Conservation (phyloP, 2,797 vertebrate species). For the Lepidocolaptes lacrymiger region DNA sequence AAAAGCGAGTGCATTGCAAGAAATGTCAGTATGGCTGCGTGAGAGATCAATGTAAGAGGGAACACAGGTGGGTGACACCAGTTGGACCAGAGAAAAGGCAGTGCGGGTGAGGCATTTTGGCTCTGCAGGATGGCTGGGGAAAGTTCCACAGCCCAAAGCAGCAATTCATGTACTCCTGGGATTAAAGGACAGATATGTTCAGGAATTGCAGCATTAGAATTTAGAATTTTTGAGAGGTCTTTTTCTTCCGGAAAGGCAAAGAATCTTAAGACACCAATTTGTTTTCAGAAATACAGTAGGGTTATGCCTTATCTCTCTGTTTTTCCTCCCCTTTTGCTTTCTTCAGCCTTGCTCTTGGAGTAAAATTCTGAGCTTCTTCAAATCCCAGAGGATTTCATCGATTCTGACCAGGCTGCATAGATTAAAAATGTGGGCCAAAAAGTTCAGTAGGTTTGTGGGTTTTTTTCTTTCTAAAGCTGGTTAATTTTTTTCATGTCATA, state of each 20-base stretch:
- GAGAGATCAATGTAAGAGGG: neutral
- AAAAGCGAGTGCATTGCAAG: neutral
- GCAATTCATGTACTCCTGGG: neutral
- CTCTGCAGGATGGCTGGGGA: neutral
- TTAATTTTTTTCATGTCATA: neutral
- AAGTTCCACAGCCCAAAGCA: neutral
- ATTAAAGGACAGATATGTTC: neutral
- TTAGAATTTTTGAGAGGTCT: neutral
- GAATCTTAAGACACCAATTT: neutral
- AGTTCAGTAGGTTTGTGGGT: neutral
- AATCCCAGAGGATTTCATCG: neutral
- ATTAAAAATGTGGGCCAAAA: neutral
- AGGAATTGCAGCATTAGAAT: neutral
- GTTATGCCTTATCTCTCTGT: neutral
- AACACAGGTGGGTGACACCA: neutral
- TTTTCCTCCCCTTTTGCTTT: neutral
- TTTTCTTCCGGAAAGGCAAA: neutral
- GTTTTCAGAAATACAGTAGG: neutral
- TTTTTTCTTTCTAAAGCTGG: neutral
- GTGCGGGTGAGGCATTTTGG: neutral
- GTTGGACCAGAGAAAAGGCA: neutral
- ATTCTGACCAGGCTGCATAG: neutral
- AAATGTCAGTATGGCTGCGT: rapidly evolving
- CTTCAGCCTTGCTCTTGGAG: neutral
- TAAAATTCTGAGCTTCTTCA: neutral